Conservation (phyloP, 2,888 invertebrate genomes). For the Conchocele bisecta region DNA sequence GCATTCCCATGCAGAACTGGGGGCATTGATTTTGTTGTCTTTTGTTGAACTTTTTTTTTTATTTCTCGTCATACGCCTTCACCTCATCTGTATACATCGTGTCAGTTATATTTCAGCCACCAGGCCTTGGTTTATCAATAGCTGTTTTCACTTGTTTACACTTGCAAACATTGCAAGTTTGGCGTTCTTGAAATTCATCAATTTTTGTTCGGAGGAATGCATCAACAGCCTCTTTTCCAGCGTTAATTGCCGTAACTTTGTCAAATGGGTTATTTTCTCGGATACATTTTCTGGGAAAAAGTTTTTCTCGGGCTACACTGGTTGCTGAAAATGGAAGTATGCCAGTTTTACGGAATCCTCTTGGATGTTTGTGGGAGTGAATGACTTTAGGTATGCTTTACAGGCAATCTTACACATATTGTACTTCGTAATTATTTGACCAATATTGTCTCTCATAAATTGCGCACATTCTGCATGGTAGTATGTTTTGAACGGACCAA, state of each 20-base stretch:
- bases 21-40: too few relatives aligned
- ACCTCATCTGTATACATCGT: too few relatives aligned
- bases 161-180: too few relatives aligned
- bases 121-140: too few relatives aligned
- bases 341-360: not conserved
- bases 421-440: slow-evolving; percentile 13
- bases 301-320: not conserved
- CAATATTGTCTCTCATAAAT: slow-evolving; percentile 16
- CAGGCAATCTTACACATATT: not conserved
- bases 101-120: too few relatives aligned
- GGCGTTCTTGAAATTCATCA: too few relatives aligned
- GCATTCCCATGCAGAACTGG: too few relatives aligned
- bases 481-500: slow-evolving; percentile 31
- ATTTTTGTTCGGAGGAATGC: not conserved
- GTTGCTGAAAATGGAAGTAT: not conserved
- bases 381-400: not conserved
- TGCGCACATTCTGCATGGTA: slow-evolving; percentile 24
- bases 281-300: not conserved
- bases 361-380: too few relatives aligned
- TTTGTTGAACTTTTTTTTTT: too few relatives aligned
- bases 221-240: not conserved
- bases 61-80: too few relatives aligned
- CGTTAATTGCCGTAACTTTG: not conserved
- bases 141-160: too few relatives aligned
- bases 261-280: not conserved